Evolutionary conservation across 1,140 invertebrate species (phyloP).

Genomic region (Pseudomyrmex dendroicus): DNA sequence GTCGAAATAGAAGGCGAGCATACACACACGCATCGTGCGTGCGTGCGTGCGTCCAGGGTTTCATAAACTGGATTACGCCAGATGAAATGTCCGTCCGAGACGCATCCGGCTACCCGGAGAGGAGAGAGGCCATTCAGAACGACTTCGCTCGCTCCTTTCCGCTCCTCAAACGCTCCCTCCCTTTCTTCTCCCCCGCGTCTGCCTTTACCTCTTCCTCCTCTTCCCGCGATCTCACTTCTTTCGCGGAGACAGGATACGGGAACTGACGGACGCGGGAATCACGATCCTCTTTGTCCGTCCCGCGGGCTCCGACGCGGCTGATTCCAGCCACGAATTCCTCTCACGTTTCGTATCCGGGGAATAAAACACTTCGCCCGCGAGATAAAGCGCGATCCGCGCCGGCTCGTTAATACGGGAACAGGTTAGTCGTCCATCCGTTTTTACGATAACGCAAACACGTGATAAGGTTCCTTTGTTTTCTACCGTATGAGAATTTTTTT

Average conservation of each 20-base stretch:
- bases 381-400: constrained; percentile 62
- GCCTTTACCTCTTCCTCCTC: constrained; percentile 64
- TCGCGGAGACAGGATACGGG: constrained; percentile 73
- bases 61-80: constrained; percentile 81
- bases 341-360: constrained; percentile 70
- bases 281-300: constrained; percentile 73
- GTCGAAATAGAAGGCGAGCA: constrained; percentile 73
- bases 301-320: constrained; percentile 66
- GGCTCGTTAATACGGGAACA: constrained; percentile 62
- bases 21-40: constrained; percentile 41
- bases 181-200: constrained; percentile 9
- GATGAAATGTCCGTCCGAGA: constrained; percentile 75
- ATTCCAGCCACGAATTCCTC: constrained; percentile 68
- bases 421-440: constrained; percentile 28
- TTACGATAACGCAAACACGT: constrained; percentile 37
- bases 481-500: not conserved
- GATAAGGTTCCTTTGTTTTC: constrained; percentile 22
- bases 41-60: constrained; percentile 67
- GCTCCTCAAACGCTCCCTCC: constrained; percentile 26
- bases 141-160: constrained; percentile 60
- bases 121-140: constrained; percentile 77
- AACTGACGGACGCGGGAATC: constrained; percentile 73
- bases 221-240: constrained; percentile 76
- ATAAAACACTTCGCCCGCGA: constrained; percentile 68
- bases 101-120: constrained; percentile 80